These are phyloP conservation scores for Saguinus midas DNA, from an alignment of 2,113 vertebrate species.

Conservation along the genomic window DNA sequence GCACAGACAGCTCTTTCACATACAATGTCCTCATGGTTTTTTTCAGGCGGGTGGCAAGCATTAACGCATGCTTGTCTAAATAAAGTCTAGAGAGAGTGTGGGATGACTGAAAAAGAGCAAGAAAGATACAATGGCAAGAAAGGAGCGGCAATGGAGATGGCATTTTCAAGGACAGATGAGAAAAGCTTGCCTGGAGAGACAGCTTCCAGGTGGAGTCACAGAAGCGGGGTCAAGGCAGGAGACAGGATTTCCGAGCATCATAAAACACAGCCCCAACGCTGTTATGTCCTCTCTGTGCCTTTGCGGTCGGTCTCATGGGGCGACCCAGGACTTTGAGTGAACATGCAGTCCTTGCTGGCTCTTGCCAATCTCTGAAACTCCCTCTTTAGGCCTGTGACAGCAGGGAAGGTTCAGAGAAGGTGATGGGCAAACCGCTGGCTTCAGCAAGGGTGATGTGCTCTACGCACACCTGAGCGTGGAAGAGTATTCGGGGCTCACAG, in stretches of 20 bases:
- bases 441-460: neutral
- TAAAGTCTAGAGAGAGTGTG: accelerated
- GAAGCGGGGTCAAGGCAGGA: neutral
- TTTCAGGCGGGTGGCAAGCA: neutral
- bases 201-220: accelerated
- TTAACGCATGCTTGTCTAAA: accelerated
- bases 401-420: neutral
- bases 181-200: neutral
- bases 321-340: accelerated
- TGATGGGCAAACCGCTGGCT: neutral
- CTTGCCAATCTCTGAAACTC: neutral
- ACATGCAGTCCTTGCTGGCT: accelerated
- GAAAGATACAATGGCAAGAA: neutral
- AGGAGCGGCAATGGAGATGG: neutral
- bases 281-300: accelerated
- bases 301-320: accelerated
- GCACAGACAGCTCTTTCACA: accelerated
- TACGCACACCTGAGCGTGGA: accelerated
- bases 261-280: accelerated
- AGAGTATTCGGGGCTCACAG: neutral
- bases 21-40: accelerated
- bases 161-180: neutral
- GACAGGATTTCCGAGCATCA: neutral
- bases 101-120: neutral
- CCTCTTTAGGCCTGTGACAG: neutral